Percentiles rank a stretch among this genome's conserved stretches.
These are phyloP conservation scores for Stichodactyla helianthus DNA, from an alignment of 64 coral and sea anemone species.

Conservation along the genomic window DNA sequence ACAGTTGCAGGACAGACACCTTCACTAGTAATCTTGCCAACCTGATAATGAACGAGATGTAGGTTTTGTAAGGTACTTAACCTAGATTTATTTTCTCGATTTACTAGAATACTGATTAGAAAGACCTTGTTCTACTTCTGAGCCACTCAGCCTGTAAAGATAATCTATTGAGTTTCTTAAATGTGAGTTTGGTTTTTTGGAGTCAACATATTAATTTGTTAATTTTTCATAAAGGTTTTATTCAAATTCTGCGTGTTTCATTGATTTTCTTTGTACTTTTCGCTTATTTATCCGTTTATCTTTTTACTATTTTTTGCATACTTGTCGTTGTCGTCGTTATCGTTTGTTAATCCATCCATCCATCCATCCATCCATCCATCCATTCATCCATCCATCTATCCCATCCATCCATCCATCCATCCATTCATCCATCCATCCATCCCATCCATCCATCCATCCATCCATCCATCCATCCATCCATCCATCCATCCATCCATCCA, in stretches of 20 bases:
- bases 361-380: neutral
- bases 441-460: too few relatives aligned
- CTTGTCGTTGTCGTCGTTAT: neutral
- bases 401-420: too few relatives aligned
- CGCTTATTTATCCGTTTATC: too few relatives aligned
- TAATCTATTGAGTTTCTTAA: neutral
- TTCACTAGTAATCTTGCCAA: neutral
- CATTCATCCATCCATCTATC: too few relatives aligned
- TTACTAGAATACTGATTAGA: neutral
- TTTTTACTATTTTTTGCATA: too few relatives aligned
- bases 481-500: neutral
- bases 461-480: too few relatives aligned
- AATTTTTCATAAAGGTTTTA: neutral
- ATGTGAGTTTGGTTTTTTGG: neutral
- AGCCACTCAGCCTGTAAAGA: neutral
- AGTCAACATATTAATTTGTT: neutral
- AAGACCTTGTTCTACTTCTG: neutral
- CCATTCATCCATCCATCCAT: too few relatives aligned
- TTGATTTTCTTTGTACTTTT: too few relatives aligned
- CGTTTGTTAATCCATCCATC: neutral
- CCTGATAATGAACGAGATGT: neutral
- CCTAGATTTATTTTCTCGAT: neutral
- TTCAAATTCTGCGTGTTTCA: too few relatives aligned
- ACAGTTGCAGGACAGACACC: neutral
- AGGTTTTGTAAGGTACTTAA: neutral